Percentiles rank a stretch among this genome's conserved stretches.
Conservation (phyloP, 2,888 invertebrate genomes). For the Drosophila colorata region DNA sequence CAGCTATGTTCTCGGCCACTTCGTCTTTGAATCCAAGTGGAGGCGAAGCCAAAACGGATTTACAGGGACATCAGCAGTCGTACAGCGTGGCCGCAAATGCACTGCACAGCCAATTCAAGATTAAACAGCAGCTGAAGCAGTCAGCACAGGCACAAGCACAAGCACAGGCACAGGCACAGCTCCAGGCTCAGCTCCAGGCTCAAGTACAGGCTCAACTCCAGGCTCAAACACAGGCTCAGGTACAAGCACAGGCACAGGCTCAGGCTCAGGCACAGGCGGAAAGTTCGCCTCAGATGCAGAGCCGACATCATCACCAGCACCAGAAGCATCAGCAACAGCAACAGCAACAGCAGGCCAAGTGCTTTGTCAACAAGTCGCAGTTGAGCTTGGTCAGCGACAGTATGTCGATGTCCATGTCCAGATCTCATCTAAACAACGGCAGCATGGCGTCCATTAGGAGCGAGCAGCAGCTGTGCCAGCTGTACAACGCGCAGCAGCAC, state of each 20-base stretch:
- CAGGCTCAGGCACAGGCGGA: not conserved
- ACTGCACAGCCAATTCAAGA: constrained; percentile 60
- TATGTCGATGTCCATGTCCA: constrained; percentile 37
- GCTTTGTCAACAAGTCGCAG: constrained; percentile 42
- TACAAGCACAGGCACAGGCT: not conserved
- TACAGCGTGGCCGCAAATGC: constrained; percentile 44
- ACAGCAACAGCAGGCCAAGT: constrained; percentile 30
- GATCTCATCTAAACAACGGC: constrained; percentile 34
- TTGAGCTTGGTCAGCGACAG: constrained; percentile 30
- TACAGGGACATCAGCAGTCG: constrained; percentile 15
- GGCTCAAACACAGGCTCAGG: constrained; percentile 38
- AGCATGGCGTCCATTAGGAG: constrained; percentile 77
- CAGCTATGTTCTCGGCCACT: not conserved
- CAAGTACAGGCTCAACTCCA: constrained; percentile 2
- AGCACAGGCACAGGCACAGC: constrained; percentile 8
- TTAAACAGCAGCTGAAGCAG: constrained; percentile 62
- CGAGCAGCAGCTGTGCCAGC: constrained; percentile 82
- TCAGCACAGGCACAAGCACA: constrained; percentile 34
- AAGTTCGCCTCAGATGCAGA: not conserved
- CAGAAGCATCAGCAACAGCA: not conserved
- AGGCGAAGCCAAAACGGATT: constrained; percentile 5
- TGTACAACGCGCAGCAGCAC: constrained; percentile 86
- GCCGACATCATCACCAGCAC: constrained; percentile 5
- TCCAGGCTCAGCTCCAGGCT: not conserved
- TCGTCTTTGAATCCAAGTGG: not conserved